Conservation (phyloP, 2,113 vertebrate genomes). For the Engystomops pustulosus region DNA sequence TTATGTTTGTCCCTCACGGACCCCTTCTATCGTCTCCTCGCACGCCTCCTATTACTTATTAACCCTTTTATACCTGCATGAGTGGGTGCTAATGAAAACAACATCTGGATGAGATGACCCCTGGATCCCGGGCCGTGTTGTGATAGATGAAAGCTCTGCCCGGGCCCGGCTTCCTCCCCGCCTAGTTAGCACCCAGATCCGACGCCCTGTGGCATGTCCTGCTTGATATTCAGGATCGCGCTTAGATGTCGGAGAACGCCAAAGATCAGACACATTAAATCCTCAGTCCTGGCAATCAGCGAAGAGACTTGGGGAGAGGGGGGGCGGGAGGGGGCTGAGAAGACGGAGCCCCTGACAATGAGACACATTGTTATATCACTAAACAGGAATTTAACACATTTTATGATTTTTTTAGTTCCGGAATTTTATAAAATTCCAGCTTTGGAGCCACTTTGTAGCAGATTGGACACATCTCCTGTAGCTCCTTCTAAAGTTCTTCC, state of each 20-base stretch:
- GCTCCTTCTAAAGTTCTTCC: no score
- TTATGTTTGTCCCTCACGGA: no score
- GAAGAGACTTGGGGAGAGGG: no score
- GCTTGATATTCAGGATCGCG: slow-evolving; percentile 4
- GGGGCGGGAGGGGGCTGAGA: background rate
- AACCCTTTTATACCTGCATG: background rate
- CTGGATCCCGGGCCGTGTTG: background rate
- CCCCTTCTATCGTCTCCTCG: no score
- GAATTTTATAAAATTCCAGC: no score
- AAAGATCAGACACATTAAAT: background rate
- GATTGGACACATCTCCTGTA: no score
- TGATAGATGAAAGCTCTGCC: background rate
- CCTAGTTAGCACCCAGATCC: slow-evolving; percentile 17
- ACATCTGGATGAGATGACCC: background rate
- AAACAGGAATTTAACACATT: no score
- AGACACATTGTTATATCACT: no score
- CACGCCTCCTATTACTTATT: no score
- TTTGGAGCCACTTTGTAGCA: no score
- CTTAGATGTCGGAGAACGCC: background rate
- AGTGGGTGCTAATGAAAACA: background rate
- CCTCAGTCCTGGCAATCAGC: background rate
- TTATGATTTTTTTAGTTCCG: no score
- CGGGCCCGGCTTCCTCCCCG: slow-evolving; percentile 4
- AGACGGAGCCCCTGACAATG: no score
- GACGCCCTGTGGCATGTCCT: background rate